Evolutionary conservation across 1,140 invertebrate species (phyloP), one percentile per base, ranked within the genome.

Genomic region (Bombus terrestris): DNA sequence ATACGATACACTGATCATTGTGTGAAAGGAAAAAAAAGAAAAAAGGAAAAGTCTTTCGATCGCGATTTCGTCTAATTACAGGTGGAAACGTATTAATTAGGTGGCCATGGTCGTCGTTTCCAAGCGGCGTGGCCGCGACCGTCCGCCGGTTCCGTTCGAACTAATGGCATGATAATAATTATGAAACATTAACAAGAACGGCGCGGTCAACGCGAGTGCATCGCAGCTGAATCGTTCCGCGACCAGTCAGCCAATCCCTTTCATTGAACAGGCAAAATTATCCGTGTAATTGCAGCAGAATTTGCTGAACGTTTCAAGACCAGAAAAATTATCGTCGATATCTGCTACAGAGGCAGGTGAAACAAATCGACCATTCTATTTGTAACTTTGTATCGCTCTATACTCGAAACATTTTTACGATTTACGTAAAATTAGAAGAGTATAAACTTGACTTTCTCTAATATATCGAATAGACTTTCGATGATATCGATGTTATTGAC

Each of bases 91-190:
- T 86, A 86, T 89, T 88, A 86, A 89, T 86, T 86, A 83, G 37
- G 59, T 35, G 18, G 8, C 12, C 15, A 47, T 12, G 57, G 41
- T 15, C 39, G 32, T 53, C 76, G 76, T 57, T 86, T 83, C 47
- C n/a, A 76, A 80, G 69, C 77, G 53, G 78, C 35, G 25, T 68
- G 62, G 80, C 87, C 86, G 82, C 64, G 66, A 41, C 28, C 57
- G 74, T 39, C 53, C 53, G 53, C 62, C 53, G 68, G 85, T 66
- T 69, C 57, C 64, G 78, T 84, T 84, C 74, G 57, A 62, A 81
- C 64, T 73, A 85, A 90, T 82, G 68, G 81, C 76, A 85, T 64
- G 64, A 73, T 87, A 89, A 89, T 87, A 89, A 87, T 81, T 90
- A 87, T 82, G 78, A 87, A 82, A 74, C 78, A 82, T 89, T 87